Conservation (phyloP, 2,888 invertebrate genomes). For the Chrysomela aeneicollis region DNA sequence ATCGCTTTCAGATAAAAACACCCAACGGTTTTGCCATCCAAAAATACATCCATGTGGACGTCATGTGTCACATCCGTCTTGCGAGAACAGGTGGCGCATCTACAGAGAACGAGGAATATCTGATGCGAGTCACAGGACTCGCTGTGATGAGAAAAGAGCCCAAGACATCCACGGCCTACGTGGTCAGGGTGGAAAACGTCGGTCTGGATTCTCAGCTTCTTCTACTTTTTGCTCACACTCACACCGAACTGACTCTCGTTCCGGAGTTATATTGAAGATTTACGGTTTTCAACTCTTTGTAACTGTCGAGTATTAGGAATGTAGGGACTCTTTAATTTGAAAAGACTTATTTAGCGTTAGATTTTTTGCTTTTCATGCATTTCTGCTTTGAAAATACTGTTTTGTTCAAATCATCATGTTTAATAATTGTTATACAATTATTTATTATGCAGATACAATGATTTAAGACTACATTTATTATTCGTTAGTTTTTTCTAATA, state of each 20-base stretch:
- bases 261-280: constrained; percentile 54
- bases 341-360: constrained; percentile 15
- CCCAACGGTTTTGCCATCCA: constrained; percentile 63
- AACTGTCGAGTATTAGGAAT: not conserved
- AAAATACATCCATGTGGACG: constrained; percentile 74
- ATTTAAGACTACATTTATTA: constrained; percentile 24
- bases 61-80: constrained; percentile 72
- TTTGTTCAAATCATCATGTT: not conserved
- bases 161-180: constrained; percentile 64
- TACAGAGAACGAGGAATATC: constrained; percentile 67
- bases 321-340: not conserved
- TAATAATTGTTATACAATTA: constrained; percentile 24
- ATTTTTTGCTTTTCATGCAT: constrained; percentile 4
- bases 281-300: not conserved
- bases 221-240: constrained; percentile 70
- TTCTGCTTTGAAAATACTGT: not conserved
- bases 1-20: constrained; percentile 53
- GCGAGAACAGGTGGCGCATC: constrained; percentile 68
- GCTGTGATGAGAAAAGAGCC: constrained; percentile 71
- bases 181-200: constrained; percentile 71
- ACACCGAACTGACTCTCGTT: constrained; percentile 71
- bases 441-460: constrained; percentile 24
- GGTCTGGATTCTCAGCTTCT: constrained; percentile 75
- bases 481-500: constrained; percentile 30
- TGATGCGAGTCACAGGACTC: constrained; percentile 74